Evolutionary conservation across 2,797 vertebrate species (phyloP).

Genomic region (Lutjanus argentimaculatus): DNA sequence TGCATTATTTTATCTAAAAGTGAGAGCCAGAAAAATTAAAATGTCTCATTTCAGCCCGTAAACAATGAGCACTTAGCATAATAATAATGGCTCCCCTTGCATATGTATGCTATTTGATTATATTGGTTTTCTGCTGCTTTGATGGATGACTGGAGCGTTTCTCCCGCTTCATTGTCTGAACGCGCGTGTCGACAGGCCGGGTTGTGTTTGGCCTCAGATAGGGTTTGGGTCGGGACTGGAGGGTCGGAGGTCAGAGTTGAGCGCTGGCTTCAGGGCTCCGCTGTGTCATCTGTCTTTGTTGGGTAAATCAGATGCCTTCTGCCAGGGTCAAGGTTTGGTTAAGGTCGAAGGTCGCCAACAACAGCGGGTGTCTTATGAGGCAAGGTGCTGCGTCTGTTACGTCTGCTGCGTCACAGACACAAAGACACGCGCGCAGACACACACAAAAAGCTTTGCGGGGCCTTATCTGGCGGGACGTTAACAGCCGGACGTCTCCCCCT

Average conservation of each 20-base stretch:
- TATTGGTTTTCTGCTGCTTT: constrained; percentile 70
- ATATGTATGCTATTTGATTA: constrained; percentile 67
- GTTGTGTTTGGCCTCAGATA: constrained; percentile 71
- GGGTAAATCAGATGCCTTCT: constrained; percentile 79
- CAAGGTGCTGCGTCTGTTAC: constrained; percentile 74
- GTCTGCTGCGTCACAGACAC: constrained; percentile 72
- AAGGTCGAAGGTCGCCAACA: constrained; percentile 83
- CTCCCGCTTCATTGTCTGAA: constrained; percentile 55
- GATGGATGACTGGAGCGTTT: constrained; percentile 62
- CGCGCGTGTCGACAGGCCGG: constrained; percentile 47
- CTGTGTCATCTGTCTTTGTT: constrained; percentile 74
- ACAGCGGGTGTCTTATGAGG: constrained; percentile 66
- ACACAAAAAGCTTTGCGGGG: constrained; percentile 58
- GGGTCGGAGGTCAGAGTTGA: constrained; percentile 64
- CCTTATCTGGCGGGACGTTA: constrained; percentile 74
- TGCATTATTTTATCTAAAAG: constrained; percentile 6
- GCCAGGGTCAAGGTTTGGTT: constrained; percentile 86
- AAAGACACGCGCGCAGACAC: constrained; percentile 51
- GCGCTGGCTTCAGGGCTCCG: constrained; percentile 41
- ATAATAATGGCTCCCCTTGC: constrained; percentile 52
- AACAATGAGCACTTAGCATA: constrained; percentile 55
- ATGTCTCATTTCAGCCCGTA: constrained; percentile 34
- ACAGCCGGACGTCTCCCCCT: constrained; percentile 73
- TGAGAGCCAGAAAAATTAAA: constrained; percentile 22
- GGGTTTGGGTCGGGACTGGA: constrained; percentile 51